These are phyloP conservation scores for Furcula furcula DNA, from an alignment of 2,888 invertebrate genomes.

Conservation along the genomic window DNA sequence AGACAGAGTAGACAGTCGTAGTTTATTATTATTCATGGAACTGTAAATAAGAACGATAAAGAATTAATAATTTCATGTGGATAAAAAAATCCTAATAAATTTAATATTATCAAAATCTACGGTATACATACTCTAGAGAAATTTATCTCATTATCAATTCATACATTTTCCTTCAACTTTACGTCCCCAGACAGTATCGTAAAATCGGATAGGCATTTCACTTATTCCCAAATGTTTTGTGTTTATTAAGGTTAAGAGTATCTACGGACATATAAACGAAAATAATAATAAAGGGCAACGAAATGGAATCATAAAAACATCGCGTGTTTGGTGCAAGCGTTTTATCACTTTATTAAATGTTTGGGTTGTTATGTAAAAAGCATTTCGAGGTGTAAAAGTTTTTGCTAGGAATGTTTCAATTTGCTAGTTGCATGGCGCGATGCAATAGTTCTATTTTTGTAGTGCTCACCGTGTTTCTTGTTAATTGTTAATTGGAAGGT, in stretches of 20 bases:
- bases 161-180: constrained; percentile 27
- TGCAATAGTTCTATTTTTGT: constrained; percentile 39
- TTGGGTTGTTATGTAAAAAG: constrained; percentile 43
- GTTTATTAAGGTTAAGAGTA: constrained; percentile 45
- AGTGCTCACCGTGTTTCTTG: constrained; percentile 17
- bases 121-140: constrained; percentile 8
- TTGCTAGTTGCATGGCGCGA: constrained; percentile 36
- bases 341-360: constrained; percentile 73
- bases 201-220: constrained; percentile 25
- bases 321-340: constrained; percentile 57
- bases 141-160: constrained; percentile 29
- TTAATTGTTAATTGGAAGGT: constrained; percentile 14
- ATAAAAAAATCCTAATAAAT: no score
- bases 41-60: no score
- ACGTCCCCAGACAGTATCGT: constrained; percentile 26
- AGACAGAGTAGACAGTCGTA: no score
- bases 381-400: constrained; percentile 38
- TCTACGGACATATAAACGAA: constrained; percentile 34
- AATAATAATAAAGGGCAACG: constrained; percentile 42
- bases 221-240: constrained; percentile 39
- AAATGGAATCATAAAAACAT: constrained; percentile 59
- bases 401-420: constrained; percentile 30
- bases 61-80: no score
- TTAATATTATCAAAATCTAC: background rate
- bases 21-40: no score